Evolutionary conservation across 2,797 vertebrate species (phyloP).

Genomic region (Naso thynnoides): DNA sequence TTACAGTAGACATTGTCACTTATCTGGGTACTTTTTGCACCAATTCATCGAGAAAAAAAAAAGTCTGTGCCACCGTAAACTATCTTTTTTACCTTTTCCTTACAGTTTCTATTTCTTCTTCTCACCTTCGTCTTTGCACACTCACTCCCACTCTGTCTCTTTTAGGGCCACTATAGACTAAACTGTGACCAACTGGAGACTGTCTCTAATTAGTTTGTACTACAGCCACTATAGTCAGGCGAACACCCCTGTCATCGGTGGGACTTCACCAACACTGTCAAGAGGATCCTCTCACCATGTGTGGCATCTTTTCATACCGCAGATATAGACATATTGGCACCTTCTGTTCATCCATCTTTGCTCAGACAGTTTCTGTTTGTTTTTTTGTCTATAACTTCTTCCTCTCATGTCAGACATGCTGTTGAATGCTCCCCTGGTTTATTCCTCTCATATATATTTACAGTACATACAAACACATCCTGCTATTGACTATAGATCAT

Average conservation of each 20-base stretch:
- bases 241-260: slow-evolving; percentile 63
- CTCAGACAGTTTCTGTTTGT: slow-evolving; percentile 50
- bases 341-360: slow-evolving; percentile 46
- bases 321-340: slow-evolving; percentile 38
- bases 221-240: slow-evolving; percentile 61
- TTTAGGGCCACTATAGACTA: slow-evolving; percentile 78
- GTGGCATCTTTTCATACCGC: slow-evolving; percentile 64
- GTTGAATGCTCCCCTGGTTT: slow-evolving; percentile 48
- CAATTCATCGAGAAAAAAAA: not conserved
- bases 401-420: slow-evolving; percentile 34
- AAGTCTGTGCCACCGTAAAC: not conserved
- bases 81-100: slow-evolving; percentile 25
- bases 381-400: slow-evolving; percentile 36
- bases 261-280: slow-evolving; percentile 62
- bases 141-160: slow-evolving; percentile 80
- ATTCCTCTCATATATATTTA: slow-evolving; percentile 57
- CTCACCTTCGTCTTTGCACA: slow-evolving; percentile 64
- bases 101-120: slow-evolving; percentile 37
- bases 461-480: slow-evolving; percentile 46
- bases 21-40: not conserved
- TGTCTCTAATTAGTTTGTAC: slow-evolving; percentile 80
- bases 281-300: slow-evolving; percentile 71
- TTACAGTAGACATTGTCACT: not conserved
- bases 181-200: slow-evolving; percentile 80
- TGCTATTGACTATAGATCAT: slow-evolving; percentile 40